phyloP scores from a whole-genome alignment of 2,888 invertebrate genomes.

The Scrobipalpa atriplicella region DNA sequence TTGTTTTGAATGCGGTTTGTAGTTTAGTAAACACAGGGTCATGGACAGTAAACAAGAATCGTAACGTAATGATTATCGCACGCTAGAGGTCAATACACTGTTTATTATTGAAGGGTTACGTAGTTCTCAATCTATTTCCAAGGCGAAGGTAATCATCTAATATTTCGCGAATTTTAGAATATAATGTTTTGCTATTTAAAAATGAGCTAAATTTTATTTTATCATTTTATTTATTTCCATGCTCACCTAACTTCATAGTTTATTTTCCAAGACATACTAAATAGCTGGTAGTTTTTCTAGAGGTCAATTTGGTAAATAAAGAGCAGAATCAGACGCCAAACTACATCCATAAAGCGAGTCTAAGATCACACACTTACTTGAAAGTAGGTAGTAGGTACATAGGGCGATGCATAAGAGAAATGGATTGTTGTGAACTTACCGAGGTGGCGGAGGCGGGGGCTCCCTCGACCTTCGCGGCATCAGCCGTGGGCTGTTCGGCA shows the following conservation, averaged over 20 bases:
- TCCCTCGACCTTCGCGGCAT: conserved; percentile 83
- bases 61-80: conserved; percentile 6
- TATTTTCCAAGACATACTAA: too few species aligned
- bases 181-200: too few species aligned
- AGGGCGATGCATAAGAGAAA: too few species aligned
- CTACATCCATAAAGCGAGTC: too few species aligned
- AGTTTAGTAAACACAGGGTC: not conserved
- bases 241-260: too few species aligned
- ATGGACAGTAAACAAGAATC: not conserved
- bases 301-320: too few species aligned
- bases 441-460: conserved; percentile 76
- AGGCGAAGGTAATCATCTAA: not conserved
- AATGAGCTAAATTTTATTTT: too few species aligned
- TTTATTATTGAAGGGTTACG: not conserved
- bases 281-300: too few species aligned
- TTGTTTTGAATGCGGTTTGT: not conserved
- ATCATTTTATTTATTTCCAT: too few species aligned
- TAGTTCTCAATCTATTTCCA: not conserved
- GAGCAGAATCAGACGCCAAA: too few species aligned
- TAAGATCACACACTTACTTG: too few species aligned
- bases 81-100: not conserved
- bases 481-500: conserved; percentile 88
- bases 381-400: too few species aligned
- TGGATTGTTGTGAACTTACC: conserved; percentile 64
- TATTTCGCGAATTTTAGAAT: not conserved